These are phyloP conservation scores for Neodontobutis hainanensis DNA, from an alignment of 2,113 vertebrate genomes.

Conservation along the genomic window DNA sequence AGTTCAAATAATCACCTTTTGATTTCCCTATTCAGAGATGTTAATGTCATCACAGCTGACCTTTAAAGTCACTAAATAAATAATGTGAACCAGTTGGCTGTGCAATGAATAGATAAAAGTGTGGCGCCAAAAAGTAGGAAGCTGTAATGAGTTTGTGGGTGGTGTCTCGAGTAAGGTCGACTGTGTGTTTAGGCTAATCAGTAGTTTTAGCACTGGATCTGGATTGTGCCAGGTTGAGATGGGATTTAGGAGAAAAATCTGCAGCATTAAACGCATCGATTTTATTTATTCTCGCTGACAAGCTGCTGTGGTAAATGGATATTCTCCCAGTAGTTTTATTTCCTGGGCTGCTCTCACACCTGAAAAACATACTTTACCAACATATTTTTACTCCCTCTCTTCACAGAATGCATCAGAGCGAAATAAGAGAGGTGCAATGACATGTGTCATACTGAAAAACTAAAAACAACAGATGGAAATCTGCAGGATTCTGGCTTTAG, in stretches of 20 bases:
- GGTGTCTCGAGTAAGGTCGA: constrained; percentile 12
- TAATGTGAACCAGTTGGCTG: constrained; percentile 13
- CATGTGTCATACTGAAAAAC: constrained; percentile 1
- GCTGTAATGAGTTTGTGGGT: constrained; percentile 29
- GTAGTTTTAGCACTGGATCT: constrained; percentile 2
- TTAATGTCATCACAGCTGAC: constrained; percentile 38
- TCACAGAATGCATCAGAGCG: neutral
- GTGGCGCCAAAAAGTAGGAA: constrained; percentile 7
- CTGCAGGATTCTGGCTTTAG: constrained; percentile 5
- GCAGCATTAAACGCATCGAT: neutral
- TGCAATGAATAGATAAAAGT: constrained; percentile 39
- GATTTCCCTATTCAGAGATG: constrained; percentile 32
- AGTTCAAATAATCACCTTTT: constrained; percentile 43
- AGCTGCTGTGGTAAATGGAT: constrained; percentile 6
- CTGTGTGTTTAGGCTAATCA: constrained; percentile 22
- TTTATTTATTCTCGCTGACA: constrained; percentile 20
- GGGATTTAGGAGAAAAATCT: neutral
- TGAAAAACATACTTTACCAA: constrained; percentile 10
- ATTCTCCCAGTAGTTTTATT: neutral
- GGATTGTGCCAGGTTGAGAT: neutral
- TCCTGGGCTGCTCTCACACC: neutral
- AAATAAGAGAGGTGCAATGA: constrained; percentile 16
- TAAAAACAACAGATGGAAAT: constrained; percentile 1
- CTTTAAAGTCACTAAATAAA: constrained; percentile 42
- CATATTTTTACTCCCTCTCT: neutral